These are phyloP conservation scores for Dinoponera quadriceps DNA, from an alignment of 1,140 invertebrate species.

Conservation along the genomic window DNA sequence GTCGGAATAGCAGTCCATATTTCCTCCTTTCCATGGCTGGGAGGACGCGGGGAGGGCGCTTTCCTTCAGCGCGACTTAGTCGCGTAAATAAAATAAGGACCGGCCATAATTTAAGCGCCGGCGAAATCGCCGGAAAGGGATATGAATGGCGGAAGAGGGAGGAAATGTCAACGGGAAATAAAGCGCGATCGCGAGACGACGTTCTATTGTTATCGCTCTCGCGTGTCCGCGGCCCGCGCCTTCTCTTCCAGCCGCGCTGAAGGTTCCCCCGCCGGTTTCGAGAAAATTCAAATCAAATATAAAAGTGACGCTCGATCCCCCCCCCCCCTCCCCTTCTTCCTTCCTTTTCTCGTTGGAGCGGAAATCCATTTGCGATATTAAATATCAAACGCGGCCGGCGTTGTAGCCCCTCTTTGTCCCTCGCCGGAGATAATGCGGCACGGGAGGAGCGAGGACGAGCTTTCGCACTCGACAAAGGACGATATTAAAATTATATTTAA, in stretches of 20 bases:
- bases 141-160: background rate
- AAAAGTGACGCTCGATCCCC: background rate
- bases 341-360: background rate
- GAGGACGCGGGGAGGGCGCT: too few relatives aligned
- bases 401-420: too few relatives aligned
- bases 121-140: background rate
- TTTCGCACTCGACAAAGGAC: background rate
- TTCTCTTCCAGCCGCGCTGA: constrained; percentile 1
- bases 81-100: constrained; percentile 5
- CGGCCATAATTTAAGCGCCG: background rate
- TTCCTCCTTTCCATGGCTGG: background rate
- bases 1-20: background rate
- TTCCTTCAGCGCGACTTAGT: background rate
- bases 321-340: too few relatives aligned
- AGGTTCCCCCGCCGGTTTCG: background rate
- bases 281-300: constrained; percentile 19
- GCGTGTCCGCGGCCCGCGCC: background rate
- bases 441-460: background rate
- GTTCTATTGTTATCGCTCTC: constrained; percentile 2
- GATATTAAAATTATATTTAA: constrained; percentile 45
- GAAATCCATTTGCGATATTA: constrained; percentile 37
- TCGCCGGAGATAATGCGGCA: background rate
- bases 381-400: constrained; percentile 6
- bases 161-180: constrained; percentile 35
- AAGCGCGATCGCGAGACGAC: background rate